Conservation (phyloP, 2,888 invertebrate species). For the Orthonevra nobilis region DNA sequence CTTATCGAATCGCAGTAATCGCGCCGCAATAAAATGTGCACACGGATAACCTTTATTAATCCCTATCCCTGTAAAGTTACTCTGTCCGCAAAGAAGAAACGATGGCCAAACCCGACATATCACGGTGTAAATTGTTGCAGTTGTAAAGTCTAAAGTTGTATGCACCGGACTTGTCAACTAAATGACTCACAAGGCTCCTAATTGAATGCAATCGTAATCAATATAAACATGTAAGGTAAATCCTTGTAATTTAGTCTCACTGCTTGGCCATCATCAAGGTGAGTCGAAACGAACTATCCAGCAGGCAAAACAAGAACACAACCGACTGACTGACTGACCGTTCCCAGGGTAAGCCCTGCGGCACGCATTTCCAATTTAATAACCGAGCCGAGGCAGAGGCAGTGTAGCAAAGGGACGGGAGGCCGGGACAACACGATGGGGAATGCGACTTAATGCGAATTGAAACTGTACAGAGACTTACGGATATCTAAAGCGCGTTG, state of each 20-base stretch:
- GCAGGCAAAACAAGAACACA: slow-evolving; percentile 30
- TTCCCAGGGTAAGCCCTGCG: slow-evolving; percentile 64
- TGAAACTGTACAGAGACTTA: slow-evolving; percentile 62
- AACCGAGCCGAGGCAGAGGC: slow-evolving; percentile 2
- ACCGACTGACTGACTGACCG: neutral
- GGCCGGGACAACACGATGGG: slow-evolving; percentile 20
- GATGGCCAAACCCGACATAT: slow-evolving; percentile 23
- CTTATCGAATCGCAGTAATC: slow-evolving; percentile 70
- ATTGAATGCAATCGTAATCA: slow-evolving; percentile 69
- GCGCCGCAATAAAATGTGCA: slow-evolving; percentile 57
- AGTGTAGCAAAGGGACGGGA: neutral
- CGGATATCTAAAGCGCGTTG: slow-evolving; percentile 69
- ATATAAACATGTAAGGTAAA: slow-evolving; percentile 67
- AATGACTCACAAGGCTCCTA: slow-evolving; percentile 63
- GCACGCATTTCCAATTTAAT: slow-evolving; percentile 70
- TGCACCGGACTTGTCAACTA: slow-evolving; percentile 57
- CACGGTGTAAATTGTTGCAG: slow-evolving; percentile 50
- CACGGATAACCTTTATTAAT: slow-evolving; percentile 60
- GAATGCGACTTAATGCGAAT: slow-evolving; percentile 67
- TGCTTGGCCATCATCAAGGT: slow-evolving; percentile 55
- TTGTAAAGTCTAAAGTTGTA: slow-evolving; percentile 2
- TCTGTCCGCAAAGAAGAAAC: neutral
- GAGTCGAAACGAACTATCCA: slow-evolving; percentile 21
- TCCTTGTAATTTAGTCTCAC: slow-evolving; percentile 65
- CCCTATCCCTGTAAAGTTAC: slow-evolving; percentile 16